phyloP scores from a whole-genome alignment of 2,888 invertebrate genomes.

The Glyphotaelius pellucidus region DNA sequence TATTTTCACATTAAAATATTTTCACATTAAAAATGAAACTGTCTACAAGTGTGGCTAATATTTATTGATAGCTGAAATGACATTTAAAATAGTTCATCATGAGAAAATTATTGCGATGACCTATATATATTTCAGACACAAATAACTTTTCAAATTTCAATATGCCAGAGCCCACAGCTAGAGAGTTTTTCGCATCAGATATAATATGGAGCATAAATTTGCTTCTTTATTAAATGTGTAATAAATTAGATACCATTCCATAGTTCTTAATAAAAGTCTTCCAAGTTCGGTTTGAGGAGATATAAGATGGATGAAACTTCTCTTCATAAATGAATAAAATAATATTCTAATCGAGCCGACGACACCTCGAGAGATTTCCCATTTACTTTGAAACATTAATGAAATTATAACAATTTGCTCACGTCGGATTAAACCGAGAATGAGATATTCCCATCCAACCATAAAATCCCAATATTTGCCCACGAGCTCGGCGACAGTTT shows the following conservation, averaged over 20 bases:
- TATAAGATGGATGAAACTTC: neutral
- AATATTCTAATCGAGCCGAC: neutral
- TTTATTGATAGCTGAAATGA: too few relatives aligned
- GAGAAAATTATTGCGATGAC: too few relatives aligned
- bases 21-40: too few relatives aligned
- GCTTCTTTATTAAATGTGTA: neutral
- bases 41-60: too few relatives aligned
- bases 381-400: neutral
- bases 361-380: neutral
- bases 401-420: slow-evolving; percentile 2
- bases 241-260: neutral
- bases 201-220: neutral
- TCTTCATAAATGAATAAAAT: neutral
- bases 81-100: too few relatives aligned
- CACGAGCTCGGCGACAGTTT: neutral
- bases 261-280: neutral
- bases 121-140: neutral
- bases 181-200: neutral
- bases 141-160: neutral
- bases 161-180: too few relatives aligned
- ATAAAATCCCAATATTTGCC: slow-evolving; percentile 2
- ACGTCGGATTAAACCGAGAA: neutral
- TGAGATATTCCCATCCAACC: slow-evolving; percentile 2
- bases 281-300: neutral
- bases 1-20: too few relatives aligned